phyloP scores from a whole-genome alignment of 2,797 vertebrate species.

The Crocodylus rhombifer region DNA sequence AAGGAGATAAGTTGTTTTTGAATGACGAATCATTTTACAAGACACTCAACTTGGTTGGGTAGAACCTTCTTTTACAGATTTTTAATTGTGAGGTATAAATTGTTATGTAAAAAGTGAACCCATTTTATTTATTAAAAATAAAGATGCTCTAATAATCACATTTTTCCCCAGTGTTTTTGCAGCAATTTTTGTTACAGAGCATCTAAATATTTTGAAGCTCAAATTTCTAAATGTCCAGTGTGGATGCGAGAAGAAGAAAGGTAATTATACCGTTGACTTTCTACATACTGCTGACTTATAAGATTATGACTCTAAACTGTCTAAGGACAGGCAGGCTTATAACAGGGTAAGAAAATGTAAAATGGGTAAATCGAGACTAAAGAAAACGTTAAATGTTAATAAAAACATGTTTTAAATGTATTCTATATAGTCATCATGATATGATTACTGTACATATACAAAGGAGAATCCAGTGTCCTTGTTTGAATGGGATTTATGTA shows the following conservation, averaged over 20 bases:
- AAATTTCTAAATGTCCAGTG: constrained; percentile 91
- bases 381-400: background rate
- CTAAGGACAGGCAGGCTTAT: background rate
- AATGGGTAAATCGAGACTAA: background rate
- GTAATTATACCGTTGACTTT: constrained; percentile 76
- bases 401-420: background rate
- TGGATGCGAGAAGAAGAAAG: constrained; percentile 92
- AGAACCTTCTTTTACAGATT: background rate
- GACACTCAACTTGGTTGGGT: background rate
- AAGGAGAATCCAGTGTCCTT: too few relatives aligned
- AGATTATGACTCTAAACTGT: background rate
- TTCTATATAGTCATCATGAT: background rate
- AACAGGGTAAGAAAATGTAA: background rate
- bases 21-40: background rate
- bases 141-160: background rate
- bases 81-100: too few relatives aligned
- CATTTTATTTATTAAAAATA: background rate
- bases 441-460: background rate
- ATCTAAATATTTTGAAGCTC: constrained; percentile 93
- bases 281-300: background rate
- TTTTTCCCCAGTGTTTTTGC: constrained; percentile 90
- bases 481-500: too few relatives aligned
- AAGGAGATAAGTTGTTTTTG: background rate
- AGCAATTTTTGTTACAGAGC: constrained; percentile 96
- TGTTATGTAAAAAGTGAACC: too few relatives aligned